A percentile compares a stretch with the other conserved stretches of the same genome.
Evolutionary conservation across 1,140 invertebrate genomes (phyloP).

Genomic region (Psix sp.): DNA sequence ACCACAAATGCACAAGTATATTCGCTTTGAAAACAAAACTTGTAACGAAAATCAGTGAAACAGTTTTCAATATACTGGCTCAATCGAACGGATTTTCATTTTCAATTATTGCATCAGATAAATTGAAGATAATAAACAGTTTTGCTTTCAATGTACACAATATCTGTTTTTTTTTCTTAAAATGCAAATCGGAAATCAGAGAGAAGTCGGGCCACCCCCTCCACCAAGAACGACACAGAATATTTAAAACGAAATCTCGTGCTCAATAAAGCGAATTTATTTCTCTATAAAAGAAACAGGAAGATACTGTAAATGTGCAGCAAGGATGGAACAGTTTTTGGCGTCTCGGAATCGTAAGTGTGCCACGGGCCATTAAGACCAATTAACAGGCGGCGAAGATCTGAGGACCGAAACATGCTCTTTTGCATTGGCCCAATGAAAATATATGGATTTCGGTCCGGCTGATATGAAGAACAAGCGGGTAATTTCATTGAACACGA

Average conservation of each 20-base stretch:
- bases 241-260: constrained; percentile 20
- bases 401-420: constrained; percentile 51
- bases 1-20: no score
- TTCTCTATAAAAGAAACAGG: constrained; percentile 46
- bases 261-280: constrained; percentile 36
- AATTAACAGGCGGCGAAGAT: constrained; percentile 69
- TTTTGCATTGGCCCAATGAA: constrained; percentile 53
- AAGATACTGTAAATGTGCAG: constrained; percentile 23
- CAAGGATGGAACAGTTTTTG: constrained; percentile 53
- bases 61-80: no score
- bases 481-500: constrained; percentile 54
- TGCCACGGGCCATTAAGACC: constrained; percentile 68
- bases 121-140: no score
- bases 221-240: constrained; percentile 5
- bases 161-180: no score
- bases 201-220: no score
- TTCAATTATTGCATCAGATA: no score
- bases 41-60: no score
- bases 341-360: constrained; percentile 60
- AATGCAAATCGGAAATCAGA: no score
- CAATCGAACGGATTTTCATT: no score
- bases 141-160: no score
- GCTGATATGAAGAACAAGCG: constrained; percentile 47
- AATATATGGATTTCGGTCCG: constrained; percentile 52
- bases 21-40: no score